phyloP scores from a whole-genome alignment of 2,113 vertebrate species.

The Quiscalus mexicanus region DNA sequence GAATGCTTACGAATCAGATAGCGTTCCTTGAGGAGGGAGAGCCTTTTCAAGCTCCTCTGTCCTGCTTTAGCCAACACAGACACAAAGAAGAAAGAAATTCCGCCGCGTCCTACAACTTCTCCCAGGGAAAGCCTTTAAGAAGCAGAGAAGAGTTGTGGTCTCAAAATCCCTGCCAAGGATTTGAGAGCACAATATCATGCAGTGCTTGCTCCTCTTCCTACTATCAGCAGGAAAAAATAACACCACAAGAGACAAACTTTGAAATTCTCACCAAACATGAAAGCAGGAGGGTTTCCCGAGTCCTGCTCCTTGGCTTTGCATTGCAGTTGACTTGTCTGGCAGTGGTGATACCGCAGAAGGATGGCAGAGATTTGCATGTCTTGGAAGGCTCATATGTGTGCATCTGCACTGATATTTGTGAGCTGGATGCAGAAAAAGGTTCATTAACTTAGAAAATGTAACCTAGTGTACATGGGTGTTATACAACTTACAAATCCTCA shows the following conservation, averaged over 20 bases:
- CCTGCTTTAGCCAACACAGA: slow-evolving; percentile 28
- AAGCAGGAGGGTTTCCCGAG: neutral
- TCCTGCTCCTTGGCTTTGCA: neutral
- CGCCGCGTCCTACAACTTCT: neutral
- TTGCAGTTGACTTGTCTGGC: neutral
- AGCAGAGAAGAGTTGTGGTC: neutral
- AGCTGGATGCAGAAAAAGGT: neutral
- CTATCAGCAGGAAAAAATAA: neutral
- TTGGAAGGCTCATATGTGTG: neutral
- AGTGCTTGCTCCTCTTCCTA: neutral
- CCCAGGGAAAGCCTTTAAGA: neutral
- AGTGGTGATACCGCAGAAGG: neutral
- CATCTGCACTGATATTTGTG: neutral
- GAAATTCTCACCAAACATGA: neutral
- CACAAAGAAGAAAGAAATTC: slow-evolving; percentile 43
- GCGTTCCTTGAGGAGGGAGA: slow-evolving; percentile 36
- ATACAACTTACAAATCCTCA: neutral
- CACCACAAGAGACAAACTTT: neutral
- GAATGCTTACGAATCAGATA: slow-evolving; percentile 65
- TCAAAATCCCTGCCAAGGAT: slow-evolving; percentile 8
- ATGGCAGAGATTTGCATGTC: neutral
- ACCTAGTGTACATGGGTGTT: neutral
- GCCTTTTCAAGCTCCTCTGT: slow-evolving; percentile 40
- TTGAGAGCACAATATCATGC: neutral
- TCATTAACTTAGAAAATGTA: neutral